A percentile compares a stretch with the other conserved stretches of the same genome.
Conservation (phyloP, 1,140 invertebrate genomes). For the Calosoma granatense region DNA sequence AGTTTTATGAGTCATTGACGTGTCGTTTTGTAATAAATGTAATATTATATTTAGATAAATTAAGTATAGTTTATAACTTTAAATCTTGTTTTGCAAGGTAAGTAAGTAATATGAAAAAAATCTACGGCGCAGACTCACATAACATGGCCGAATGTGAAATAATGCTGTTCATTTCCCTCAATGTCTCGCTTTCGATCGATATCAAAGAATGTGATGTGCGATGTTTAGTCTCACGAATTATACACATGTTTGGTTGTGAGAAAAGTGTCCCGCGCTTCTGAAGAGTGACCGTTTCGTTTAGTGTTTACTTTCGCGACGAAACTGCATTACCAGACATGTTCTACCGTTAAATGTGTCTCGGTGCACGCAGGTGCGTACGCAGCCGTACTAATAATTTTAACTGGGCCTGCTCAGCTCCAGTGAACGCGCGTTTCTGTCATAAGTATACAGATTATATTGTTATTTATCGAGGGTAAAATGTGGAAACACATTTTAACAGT, state of each 20-base stretch:
- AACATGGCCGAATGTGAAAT: conserved; percentile 33
- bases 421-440: conserved; percentile 27
- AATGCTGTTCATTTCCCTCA: conserved; percentile 31
- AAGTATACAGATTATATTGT: conserved; percentile 8
- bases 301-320: conserved; percentile 14
- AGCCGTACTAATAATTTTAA: conserved; percentile 71
- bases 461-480: neutral
- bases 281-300: conserved; percentile 23
- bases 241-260: conserved; percentile 26
- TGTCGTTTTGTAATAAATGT: neutral
- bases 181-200: conserved; percentile 31
- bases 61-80: neutral
- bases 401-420: conserved; percentile 62
- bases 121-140: conserved; percentile 27
- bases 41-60: neutral
- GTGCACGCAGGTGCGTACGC: conserved; percentile 85
- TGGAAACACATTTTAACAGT: neutral
- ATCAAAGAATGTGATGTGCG: conserved; percentile 34
- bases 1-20: neutral
- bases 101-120: neutral
- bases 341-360: conserved; percentile 32
- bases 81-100: neutral
- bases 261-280: conserved; percentile 21
- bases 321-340: conserved; percentile 25
- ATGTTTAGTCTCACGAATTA: conserved; percentile 26